phyloP scores from a whole-genome alignment of 2,113 vertebrate genomes.

The Archocentrus centrarchus region DNA sequence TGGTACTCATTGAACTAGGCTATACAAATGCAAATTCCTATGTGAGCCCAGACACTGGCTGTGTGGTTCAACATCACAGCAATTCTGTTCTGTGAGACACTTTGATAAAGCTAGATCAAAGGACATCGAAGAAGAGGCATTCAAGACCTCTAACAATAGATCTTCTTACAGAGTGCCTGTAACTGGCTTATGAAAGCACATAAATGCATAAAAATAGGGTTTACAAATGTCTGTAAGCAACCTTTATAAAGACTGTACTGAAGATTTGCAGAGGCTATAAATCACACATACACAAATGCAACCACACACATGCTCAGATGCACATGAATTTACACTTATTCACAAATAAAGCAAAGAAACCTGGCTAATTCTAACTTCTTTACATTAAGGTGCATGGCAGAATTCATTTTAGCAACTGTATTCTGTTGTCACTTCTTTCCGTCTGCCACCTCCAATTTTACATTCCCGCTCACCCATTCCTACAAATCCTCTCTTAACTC shows the following conservation, averaged over 20 bases:
- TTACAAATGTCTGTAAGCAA: constrained; percentile 27
- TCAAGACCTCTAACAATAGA: constrained; percentile 68
- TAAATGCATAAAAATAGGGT: constrained; percentile 49
- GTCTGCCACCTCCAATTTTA: constrained; percentile 20
- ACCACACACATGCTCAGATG: not conserved
- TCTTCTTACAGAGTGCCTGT: constrained; percentile 29
- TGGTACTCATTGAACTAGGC: constrained; percentile 53
- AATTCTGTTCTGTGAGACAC: constrained; percentile 47
- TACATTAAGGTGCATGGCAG: not conserved
- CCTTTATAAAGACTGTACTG: not conserved
- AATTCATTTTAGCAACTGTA: constrained; percentile 26
- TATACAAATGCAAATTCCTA: constrained; percentile 70
- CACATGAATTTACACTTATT: not conserved
- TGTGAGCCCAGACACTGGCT: constrained; percentile 43
- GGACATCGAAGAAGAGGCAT: constrained; percentile 50
- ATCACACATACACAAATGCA: not conserved
- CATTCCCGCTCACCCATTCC: constrained; percentile 16
- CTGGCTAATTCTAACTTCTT: not conserved
- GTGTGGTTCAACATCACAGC: constrained; percentile 61
- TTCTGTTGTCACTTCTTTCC: constrained; percentile 11
- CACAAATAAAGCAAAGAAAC: not conserved
- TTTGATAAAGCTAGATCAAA: constrained; percentile 74
- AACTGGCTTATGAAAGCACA: constrained; percentile 56
- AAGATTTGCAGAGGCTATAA: constrained; percentile 13
- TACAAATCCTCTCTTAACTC: constrained; percentile 20